These are phyloP conservation scores for Sebastes diploproa DNA, from an alignment of 2,797 vertebrate genomes.

Conservation along the genomic window DNA sequence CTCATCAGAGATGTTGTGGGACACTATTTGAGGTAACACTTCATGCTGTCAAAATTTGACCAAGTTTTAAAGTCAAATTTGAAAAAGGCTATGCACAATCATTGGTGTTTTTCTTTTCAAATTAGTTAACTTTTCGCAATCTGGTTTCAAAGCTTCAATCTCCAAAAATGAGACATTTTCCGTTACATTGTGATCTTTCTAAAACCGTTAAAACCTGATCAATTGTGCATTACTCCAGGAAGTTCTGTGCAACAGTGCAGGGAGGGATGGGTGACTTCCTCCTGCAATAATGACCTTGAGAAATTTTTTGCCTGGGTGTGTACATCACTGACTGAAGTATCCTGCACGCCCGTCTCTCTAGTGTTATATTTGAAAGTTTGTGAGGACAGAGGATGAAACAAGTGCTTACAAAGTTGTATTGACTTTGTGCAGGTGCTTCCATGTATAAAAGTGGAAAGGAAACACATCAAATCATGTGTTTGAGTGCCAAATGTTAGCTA, in stretches of 20 bases:
- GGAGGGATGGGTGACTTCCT: conserved; percentile 27
- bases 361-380: neutral
- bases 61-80: neutral
- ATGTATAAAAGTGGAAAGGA: neutral
- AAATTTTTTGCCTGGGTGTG: conserved; percentile 18
- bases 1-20: conserved; percentile 1
- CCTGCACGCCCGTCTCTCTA: neutral
- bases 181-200: neutral
- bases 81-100: neutral
- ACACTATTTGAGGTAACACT: neutral
- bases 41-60: neutral
- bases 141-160: neutral
- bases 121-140: neutral
- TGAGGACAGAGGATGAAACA: neutral
- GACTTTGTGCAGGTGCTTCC: neutral
- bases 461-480: neutral
- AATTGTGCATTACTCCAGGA: neutral
- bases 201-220: neutral
- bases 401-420: neutral
- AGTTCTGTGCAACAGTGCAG: conserved; percentile 12
- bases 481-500: neutral
- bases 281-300: conserved; percentile 29
- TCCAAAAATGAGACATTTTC: neutral
- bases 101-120: neutral
- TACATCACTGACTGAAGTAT: neutral